Conservation (phyloP, 2,888 invertebrate species). For the Apotomis betuletana region DNA sequence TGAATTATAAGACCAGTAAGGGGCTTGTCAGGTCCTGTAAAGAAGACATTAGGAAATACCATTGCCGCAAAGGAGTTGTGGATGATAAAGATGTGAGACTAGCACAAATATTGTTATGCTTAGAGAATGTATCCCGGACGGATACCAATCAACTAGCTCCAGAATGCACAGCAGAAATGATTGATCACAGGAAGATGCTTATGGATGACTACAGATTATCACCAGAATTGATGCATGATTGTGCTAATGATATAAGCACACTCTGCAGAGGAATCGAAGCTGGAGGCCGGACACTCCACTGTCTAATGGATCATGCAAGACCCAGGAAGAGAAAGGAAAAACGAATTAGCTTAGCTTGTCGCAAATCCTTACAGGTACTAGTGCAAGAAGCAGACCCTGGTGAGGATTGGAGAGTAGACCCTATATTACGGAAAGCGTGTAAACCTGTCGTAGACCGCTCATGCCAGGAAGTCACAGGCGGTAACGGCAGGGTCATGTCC, state of each 20-base stretch:
- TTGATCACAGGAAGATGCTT: conserved; percentile 94
- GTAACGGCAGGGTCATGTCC: conserved; percentile 93
- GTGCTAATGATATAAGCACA: conserved; percentile 91
- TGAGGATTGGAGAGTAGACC: conserved; percentile 98
- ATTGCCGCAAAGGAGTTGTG: conserved; percentile 92
- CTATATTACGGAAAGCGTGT: conserved; percentile 93
- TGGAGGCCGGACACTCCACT: conserved; percentile 96
- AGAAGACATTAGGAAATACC: conserved; percentile 93
- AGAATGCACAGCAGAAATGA: conserved; percentile 94
- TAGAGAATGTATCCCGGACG: conserved; percentile 90
- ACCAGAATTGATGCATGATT: conserved; percentile 95
- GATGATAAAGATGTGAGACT: conserved; percentile 92
- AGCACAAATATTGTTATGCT: conserved; percentile 95
- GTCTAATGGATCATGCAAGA: conserved; percentile 95
- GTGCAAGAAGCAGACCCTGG: conserved; percentile 96
- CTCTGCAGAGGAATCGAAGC: conserved; percentile 90
- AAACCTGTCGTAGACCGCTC: conserved; percentile 91
- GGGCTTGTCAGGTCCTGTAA: conserved; percentile 94
- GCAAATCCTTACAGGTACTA: conserved; percentile 90
- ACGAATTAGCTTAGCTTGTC: conserved; percentile 87
- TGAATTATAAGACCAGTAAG: conserved; percentile 95
- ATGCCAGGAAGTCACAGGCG: conserved; percentile 88
- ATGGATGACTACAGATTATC: conserved; percentile 97
- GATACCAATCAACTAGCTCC: conserved; percentile 88
- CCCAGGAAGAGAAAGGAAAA: conserved; percentile 85